Percentiles rank a stretch among this genome's conserved stretches.
These are phyloP conservation scores for Tympanoctomys barrerae DNA, from an alignment of 2,797 vertebrate genomes.

Conservation along the genomic window DNA sequence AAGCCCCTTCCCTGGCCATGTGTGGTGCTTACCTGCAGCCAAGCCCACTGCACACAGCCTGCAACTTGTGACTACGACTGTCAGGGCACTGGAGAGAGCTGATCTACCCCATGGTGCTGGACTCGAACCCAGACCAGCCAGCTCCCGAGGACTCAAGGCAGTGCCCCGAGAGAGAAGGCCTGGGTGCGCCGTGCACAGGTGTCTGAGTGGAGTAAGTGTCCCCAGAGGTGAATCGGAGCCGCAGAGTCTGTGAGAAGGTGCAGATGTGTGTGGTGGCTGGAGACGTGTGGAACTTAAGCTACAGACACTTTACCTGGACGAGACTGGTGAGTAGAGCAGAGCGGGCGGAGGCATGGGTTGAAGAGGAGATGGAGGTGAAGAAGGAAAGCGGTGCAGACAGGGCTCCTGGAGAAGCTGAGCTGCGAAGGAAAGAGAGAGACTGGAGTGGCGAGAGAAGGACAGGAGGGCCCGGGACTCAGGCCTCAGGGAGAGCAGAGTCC, in stretches of 20 bases:
- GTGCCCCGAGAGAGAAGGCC: neutral
- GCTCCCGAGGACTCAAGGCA: neutral
- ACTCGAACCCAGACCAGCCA: neutral
- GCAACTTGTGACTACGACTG: neutral
- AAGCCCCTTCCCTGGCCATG: neutral
- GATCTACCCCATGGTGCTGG: neutral
- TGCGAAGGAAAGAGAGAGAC: constrained; percentile 78
- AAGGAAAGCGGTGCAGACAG: constrained; percentile 76
- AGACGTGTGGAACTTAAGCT: neutral
- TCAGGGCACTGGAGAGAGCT: neutral
- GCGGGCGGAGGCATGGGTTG: constrained; percentile 72
- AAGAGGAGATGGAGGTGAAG: constrained; percentile 79
- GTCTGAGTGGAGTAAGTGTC: neutral
- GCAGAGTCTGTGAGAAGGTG: neutral
- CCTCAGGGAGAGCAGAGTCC: neutral
- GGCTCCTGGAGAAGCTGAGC: constrained; percentile 74
- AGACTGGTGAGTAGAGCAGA: constrained; percentile 29
- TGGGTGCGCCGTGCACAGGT: neutral
- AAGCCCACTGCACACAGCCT: neutral
- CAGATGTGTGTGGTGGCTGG: neutral
- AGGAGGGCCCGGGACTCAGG: neutral
- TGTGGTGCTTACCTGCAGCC: constrained; percentile 1
- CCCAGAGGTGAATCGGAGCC: neutral
- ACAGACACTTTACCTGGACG: constrained; percentile 75
- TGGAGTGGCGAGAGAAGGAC: constrained; percentile 51